Percentiles rank a stretch among this genome's conserved stretches.
These are phyloP conservation scores for Iselma pallidipennis DNA, from an alignment of 2,888 invertebrate species.

Conservation along the genomic window DNA sequence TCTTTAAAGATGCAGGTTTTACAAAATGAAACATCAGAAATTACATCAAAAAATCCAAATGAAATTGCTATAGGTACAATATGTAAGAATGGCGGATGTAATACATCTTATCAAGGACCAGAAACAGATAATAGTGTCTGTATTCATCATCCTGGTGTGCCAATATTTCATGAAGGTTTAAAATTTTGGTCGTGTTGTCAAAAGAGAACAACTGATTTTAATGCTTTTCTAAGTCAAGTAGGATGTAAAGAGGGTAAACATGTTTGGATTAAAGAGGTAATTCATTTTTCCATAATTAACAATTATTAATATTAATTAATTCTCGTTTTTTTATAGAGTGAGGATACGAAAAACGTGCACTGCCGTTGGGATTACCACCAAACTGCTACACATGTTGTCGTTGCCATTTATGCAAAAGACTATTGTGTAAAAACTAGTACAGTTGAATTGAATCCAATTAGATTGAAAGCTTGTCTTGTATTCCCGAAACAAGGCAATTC, in stretches of 20 bases:
- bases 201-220: constrained; percentile 91
- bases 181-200: constrained; percentile 98
- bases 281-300: neutral
- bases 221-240: constrained; percentile 85
- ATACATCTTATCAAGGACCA: constrained; percentile 67
- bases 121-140: constrained; percentile 68
- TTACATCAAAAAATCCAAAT: constrained; percentile 47
- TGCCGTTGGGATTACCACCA: constrained; percentile 97
- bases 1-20: constrained; percentile 67
- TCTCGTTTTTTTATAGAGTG: constrained; percentile 55
- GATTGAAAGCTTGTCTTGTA: constrained; percentile 71
- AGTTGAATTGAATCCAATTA: constrained; percentile 83
- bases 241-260: constrained; percentile 89
- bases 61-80: constrained; percentile 70
- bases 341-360: constrained; percentile 56
- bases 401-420: constrained; percentile 90
- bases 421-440: constrained; percentile 77
- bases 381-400: constrained; percentile 79
- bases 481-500: constrained; percentile 78
- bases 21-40: constrained; percentile 20
- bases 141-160: constrained; percentile 82
- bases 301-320: neutral
- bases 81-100: constrained; percentile 88
- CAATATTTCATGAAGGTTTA: constrained; percentile 95
- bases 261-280: constrained; percentile 80